Base-by-base conservation (phyloP, 2,113 vertebrate genomes). In the Entelurus aequoreus region DNA sequence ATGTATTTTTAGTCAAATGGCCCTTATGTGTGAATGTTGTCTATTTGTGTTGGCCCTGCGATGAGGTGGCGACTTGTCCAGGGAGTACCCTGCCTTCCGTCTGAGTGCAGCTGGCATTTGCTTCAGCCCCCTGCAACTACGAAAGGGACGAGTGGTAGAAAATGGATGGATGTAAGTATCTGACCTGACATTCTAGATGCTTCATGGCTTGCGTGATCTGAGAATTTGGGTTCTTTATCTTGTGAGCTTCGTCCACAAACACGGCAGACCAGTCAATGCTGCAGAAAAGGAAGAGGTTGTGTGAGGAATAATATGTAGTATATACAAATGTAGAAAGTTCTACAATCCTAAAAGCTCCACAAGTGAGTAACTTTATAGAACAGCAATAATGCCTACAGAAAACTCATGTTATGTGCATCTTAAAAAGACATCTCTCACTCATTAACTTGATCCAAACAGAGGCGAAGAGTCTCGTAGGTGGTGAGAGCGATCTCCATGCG, bases 181-280 rank as follows among this genome's bases (percentile, higher is more conserved):
- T 91, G 63, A 96, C 88, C 67, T 51, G 78, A 72, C 97, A 99
- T 59, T 79, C 92, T 75, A 99, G 78, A 54, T 82, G 87, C 74
- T 97, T 99, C 94, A 98, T 93, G 15, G 91, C 92, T 77, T 93
- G 91, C 53, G 97, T 97, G 80, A 98, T 90, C 78, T 92, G 93
- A 49, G 96, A 90, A 61, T 92, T 96, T 62, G 93, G 93, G 80
- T 99, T 99, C 89, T 96, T 98, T 77, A 99, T 92, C 88, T 93
- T 95, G 14, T 99, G 97, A 15, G 88, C 95, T 88, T 99, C 97
- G 44, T 99, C 97, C 46, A 94, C 94, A 78, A 99, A 89, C 53
- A 99, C 81, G 78, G 94, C 95, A 65, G 92, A 93, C 97, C 97
- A 99, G 38, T 93, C 82, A 63, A 95, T 71, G 66, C 97, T 99